Conservation (phyloP, 2,888 invertebrate species). For the Torymus tubicola region DNA sequence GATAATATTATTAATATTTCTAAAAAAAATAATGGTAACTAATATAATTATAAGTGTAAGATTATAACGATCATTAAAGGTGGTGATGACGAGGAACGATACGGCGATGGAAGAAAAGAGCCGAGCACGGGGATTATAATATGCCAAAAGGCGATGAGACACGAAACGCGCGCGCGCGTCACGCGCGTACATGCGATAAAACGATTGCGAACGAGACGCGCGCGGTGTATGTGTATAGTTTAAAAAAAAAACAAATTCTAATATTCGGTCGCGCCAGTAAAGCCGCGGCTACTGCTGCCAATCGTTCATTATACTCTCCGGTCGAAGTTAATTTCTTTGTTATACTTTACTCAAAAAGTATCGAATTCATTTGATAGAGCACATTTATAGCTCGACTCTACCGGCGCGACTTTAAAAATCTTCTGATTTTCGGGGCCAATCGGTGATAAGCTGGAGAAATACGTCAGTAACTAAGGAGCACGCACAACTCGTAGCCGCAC, state of each 20-base stretch:
- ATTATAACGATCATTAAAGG: conserved; percentile 8
- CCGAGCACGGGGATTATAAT: background rate
- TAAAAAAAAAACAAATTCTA: conserved; percentile 45
- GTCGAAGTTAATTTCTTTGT: background rate
- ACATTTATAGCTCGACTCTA: conserved; percentile 36
- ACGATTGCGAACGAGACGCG: conserved; percentile 7
- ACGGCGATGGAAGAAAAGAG: background rate
- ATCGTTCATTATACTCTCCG: background rate
- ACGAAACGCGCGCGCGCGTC: background rate
- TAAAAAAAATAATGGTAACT: conserved; percentile 1
- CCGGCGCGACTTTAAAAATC: conserved; percentile 59
- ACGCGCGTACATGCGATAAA: background rate
- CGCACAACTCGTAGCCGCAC: conserved; percentile 55
- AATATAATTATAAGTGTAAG: conserved; percentile 32
- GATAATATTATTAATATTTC: conserved; percentile 17
- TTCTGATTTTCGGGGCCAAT: conserved; percentile 73
- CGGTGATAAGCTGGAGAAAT: conserved; percentile 62
- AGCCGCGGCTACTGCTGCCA: conserved; percentile 22
- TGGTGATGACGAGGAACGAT: background rate
- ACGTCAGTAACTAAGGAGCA: conserved; percentile 55
- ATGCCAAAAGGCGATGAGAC: conserved; percentile 4
- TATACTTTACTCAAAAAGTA: background rate
- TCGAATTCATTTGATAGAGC: no score
- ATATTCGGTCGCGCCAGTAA: conserved; percentile 30
- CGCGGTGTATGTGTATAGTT: background rate